Percentiles rank a stretch among this genome's conserved stretches.
Conservation (phyloP, 1,140 invertebrate genomes). For the Tyrophagus putrescentiae region DNA sequence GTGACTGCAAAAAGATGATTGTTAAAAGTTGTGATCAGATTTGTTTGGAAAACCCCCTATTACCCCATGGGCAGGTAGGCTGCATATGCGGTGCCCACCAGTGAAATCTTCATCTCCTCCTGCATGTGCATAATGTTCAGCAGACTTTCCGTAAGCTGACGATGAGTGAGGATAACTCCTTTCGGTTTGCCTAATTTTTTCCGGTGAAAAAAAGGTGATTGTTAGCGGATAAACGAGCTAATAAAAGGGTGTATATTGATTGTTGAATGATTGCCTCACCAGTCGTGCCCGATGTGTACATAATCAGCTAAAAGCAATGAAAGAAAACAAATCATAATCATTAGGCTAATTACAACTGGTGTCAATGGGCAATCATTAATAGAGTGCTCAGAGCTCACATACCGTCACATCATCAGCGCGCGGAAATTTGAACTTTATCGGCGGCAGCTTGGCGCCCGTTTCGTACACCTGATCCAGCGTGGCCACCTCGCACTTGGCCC, state of each 20-base stretch:
- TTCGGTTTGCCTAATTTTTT: too few species aligned
- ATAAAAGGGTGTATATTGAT: too few species aligned
- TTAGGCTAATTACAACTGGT: too few species aligned
- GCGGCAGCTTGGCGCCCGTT: background rate
- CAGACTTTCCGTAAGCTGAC: constrained; percentile 44
- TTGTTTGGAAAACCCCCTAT: too few species aligned
- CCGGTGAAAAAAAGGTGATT: constrained; percentile 25
- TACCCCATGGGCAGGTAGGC: constrained; percentile 92
- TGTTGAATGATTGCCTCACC: constrained; percentile 63
- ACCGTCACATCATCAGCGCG: too few species aligned
- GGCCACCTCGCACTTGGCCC: background rate
- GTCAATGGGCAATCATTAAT: too few species aligned
- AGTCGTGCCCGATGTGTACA: constrained; percentile 31
- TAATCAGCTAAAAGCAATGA: constrained; percentile 35
- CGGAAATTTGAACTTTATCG: too few species aligned
- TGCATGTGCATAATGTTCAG: constrained; percentile 27
- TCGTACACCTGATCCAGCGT: constrained; percentile 23
- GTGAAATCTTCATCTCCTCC: constrained; percentile 46
- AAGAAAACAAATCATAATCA: constrained; percentile 72
- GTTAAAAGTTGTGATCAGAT: too few species aligned
- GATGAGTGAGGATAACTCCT: constrained; percentile 29
- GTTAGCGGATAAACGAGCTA: constrained; percentile 28
- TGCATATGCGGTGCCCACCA: constrained; percentile 75
- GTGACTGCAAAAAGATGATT: constrained; percentile 91
- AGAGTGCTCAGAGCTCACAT: too few species aligned